These are phyloP conservation scores for Calliphora vomitoria DNA, from an alignment of 2,888 invertebrate genomes.

Conservation along the genomic window DNA sequence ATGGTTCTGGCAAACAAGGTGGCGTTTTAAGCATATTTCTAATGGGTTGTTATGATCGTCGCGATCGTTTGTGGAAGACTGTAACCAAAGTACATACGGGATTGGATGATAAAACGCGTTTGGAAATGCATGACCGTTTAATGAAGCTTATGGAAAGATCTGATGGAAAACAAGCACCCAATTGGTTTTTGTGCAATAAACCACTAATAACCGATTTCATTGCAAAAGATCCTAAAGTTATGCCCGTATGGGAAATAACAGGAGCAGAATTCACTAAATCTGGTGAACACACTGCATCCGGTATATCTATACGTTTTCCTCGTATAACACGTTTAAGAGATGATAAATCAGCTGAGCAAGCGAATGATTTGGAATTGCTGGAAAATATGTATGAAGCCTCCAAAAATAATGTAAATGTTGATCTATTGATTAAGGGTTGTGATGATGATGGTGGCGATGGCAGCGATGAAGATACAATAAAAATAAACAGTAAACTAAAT, in stretches of 20 bases:
- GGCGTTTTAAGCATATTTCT: slow-evolving; percentile 97
- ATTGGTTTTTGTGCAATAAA: slow-evolving; percentile 93
- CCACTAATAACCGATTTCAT: slow-evolving; percentile 96
- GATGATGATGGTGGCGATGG: slow-evolving; percentile 70
- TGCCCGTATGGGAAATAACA: slow-evolving; percentile 98
- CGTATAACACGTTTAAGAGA: slow-evolving; percentile 92
- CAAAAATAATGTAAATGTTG: slow-evolving; percentile 84
- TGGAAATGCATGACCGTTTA: slow-evolving; percentile 88
- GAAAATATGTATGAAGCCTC: slow-evolving; percentile 89
- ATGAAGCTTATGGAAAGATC: slow-evolving; percentile 90
- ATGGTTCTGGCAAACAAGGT: slow-evolving; percentile 95
- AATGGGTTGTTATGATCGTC: slow-evolving; percentile 94
- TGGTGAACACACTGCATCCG: slow-evolving; percentile 94
- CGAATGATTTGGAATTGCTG: slow-evolving; percentile 92
- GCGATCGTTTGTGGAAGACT: slow-evolving; percentile 90
- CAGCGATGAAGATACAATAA: slow-evolving; percentile 54
- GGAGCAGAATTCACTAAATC: slow-evolving; percentile 92
- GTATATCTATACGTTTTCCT: slow-evolving; percentile 97
- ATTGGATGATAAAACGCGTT: slow-evolving; percentile 94
- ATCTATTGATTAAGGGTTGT: slow-evolving; percentile 80
- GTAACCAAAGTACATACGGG: slow-evolving; percentile 97
- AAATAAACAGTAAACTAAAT: slow-evolving; percentile 76
- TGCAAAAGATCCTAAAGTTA: slow-evolving; percentile 91
- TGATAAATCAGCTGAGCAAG: slow-evolving; percentile 94
- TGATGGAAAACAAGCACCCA: slow-evolving; percentile 89